Conservation (phyloP, 2,888 invertebrate species). For the Drosophila anomelani region DNA sequence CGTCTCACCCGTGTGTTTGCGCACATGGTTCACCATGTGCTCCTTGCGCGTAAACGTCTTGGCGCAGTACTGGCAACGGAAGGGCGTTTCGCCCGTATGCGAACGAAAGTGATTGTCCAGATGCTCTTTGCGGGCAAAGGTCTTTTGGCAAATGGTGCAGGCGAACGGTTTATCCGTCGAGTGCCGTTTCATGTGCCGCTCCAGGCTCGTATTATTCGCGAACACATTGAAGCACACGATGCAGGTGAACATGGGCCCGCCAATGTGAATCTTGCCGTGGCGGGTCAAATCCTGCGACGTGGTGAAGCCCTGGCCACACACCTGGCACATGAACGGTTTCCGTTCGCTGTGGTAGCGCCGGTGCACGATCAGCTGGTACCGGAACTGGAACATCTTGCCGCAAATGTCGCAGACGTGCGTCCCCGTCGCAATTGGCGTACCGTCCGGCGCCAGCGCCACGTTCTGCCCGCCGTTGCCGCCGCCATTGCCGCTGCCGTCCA, state of each 20-base stretch:
- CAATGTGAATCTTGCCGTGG: conserved; percentile 94
- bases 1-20: conserved; percentile 93
- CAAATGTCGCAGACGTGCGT: conserved; percentile 92
- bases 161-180: conserved; percentile 94
- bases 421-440: conserved; percentile 86
- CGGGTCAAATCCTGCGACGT: conserved; percentile 91
- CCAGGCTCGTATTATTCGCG: conserved; percentile 89
- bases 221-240: conserved; percentile 90
- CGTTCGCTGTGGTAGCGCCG: conserved; percentile 93
- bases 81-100: conserved; percentile 93
- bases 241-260: conserved; percentile 91
- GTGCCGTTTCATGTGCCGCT: conserved; percentile 92
- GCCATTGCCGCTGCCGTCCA: conserved; percentile 62
- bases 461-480: conserved; percentile 84
- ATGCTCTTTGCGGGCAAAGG: conserved; percentile 94
- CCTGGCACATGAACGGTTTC: conserved; percentile 92
- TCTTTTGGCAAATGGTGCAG: conserved; percentile 93
- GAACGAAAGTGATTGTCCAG: conserved; percentile 94
- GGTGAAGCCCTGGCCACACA: conserved; percentile 93
- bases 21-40: conserved; percentile 94
- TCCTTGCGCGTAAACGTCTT: conserved; percentile 94
- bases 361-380: conserved; percentile 94
- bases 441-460: conserved; percentile 86
- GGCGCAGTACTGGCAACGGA: conserved; percentile 93
- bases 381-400: conserved; percentile 94